Evolutionary conservation across 2,888 invertebrate species (phyloP).

Genomic region (Lysandra bellargus): DNA sequence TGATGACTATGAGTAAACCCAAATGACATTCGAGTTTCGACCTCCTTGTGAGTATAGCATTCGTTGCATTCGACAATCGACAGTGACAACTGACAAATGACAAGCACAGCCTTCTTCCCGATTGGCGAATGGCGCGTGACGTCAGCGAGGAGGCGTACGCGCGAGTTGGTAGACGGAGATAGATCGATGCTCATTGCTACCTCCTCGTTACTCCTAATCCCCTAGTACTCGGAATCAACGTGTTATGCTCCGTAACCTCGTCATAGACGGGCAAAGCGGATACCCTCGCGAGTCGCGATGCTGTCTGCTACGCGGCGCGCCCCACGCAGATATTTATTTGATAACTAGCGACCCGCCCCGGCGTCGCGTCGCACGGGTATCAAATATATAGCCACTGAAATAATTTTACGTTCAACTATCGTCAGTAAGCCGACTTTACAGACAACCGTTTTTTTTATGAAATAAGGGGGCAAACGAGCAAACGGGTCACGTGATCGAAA

Average conservation of each 20-base stretch:
- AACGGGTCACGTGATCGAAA: too few relatives aligned
- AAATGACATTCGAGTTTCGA: background rate
- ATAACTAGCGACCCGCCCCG: too few relatives aligned
- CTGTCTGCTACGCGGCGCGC: too few relatives aligned
- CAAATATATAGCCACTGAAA: too few relatives aligned
- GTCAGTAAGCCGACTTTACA: too few relatives aligned
- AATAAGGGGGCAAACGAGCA: too few relatives aligned
- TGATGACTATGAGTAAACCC: too few relatives aligned
- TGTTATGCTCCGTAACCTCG: constrained; percentile 29
- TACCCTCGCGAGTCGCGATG: background rate
- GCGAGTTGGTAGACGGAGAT: background rate
- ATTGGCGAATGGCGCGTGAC: background rate
- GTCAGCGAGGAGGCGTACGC: background rate
- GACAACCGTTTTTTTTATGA: too few relatives aligned
- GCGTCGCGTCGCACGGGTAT: too few relatives aligned
- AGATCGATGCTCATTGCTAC: background rate
- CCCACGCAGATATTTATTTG: too few relatives aligned
- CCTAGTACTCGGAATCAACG: constrained; percentile 23
- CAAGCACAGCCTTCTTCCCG: background rate
- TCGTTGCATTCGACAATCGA: background rate
- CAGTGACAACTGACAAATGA: background rate
- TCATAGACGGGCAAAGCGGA: background rate
- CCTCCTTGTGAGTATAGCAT: too few relatives aligned
- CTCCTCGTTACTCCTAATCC: background rate
- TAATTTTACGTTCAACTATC: too few relatives aligned